Evolutionary conservation across 2,888 invertebrate genomes (phyloP), one percentile per base, ranked within the genome.

Genomic region (Rhodophaea formosa): DNA sequence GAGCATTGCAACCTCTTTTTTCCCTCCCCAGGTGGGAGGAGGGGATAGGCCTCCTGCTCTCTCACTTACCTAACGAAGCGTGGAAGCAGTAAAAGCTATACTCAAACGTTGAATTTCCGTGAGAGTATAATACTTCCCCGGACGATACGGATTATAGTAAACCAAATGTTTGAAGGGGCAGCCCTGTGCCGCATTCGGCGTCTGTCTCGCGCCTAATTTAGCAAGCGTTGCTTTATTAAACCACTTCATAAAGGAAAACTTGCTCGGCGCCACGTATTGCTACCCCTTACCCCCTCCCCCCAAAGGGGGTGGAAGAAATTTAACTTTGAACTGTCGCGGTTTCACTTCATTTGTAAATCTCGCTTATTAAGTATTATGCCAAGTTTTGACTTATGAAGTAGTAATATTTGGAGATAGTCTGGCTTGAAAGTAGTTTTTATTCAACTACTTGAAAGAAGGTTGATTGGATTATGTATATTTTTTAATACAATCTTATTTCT

Each of bases 191-290:
- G 51, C 51, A 32, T 49, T 51, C 35, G 51, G 51, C 35, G 51
- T 51, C 51, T 51, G 39, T 47, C 52, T 52, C 54, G 57, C 46
- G 56, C 45, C 44, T 59, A 62, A 63, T 60, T 62, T 60, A 63
- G 51, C 58, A 53, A 49, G 43, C 59, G 62, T 59, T 60, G 59
- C 60, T 62, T 62, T 60, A 62, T 64, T 59, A 59, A 64, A 62
- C 62, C 64, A 58, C 60, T 58, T 58, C 60, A 53, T 55, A 55
- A 61, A 54, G 55, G 43, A 35, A 59, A 62, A 59, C 59, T 62
- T 56, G 44, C 53, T 53, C 42, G 15, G 35, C 51, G 32, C 32
- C 51, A 51, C 51, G 51, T 51, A 51, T 51, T 53, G 53, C 42
- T 29, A 17, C 17, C 42, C 39, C 53, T 23, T 7, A 7, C 35